These are phyloP conservation scores for Torymus auratus DNA, from an alignment of 2,888 invertebrate species.

Conservation along the genomic window DNA sequence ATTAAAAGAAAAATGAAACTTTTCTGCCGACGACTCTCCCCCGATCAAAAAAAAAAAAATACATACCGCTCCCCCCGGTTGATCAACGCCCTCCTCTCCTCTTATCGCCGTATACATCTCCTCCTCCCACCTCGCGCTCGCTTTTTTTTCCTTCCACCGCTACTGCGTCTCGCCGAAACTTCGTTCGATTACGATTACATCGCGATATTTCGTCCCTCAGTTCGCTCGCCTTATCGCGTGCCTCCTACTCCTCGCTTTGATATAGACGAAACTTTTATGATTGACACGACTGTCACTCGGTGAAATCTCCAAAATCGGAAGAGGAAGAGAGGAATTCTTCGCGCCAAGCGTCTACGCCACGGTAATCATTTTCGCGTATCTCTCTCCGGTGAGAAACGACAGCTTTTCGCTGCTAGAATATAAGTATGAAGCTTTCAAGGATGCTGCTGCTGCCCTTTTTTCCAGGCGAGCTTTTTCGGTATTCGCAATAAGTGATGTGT, in stretches of 20 bases:
- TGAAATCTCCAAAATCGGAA: not conserved
- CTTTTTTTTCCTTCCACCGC: not conserved
- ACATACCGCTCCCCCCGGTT: too few relatives aligned
- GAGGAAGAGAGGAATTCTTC: not conserved
- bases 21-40: not conserved
- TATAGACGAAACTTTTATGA: conserved; percentile 47
- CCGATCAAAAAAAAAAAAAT: too few relatives aligned
- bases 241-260: not conserved
- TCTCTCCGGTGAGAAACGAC: too few relatives aligned
- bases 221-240: conserved; percentile 43
- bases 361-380: conserved; percentile 1
- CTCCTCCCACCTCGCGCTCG: not conserved
- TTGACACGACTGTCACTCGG: conserved; percentile 44
- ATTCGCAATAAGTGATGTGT: too few relatives aligned
- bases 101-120: too few relatives aligned
- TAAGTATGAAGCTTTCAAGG: too few relatives aligned
- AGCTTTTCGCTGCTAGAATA: too few relatives aligned
- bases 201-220: conserved; percentile 40
- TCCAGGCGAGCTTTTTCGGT: too few relatives aligned
- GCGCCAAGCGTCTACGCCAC: not conserved
- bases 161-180: conserved; percentile 13
- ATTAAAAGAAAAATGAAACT: not conserved
- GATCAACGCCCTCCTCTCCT: too few relatives aligned
- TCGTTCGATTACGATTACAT: conserved; percentile 57
- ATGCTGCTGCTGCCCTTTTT: too few relatives aligned